A percentile compares a stretch with the other conserved stretches of the same genome.
These are phyloP conservation scores for Bryconaethiops microstoma DNA, from an alignment of 2,797 vertebrate genomes.

Conservation along the genomic window DNA sequence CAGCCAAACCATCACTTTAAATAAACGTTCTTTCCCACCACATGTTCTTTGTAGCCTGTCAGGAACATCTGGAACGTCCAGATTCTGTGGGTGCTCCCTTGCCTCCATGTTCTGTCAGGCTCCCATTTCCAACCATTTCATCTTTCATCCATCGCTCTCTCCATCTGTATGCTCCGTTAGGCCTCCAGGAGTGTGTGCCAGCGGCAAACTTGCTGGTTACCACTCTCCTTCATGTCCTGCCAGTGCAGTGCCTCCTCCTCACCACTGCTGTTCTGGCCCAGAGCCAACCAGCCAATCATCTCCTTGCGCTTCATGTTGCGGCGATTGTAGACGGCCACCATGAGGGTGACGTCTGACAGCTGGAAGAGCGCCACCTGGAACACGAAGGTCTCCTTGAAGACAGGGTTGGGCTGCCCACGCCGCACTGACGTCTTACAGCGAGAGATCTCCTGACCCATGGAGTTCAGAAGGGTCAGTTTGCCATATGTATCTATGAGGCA, in stretches of 20 bases:
- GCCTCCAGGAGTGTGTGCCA: slow-evolving; percentile 94
- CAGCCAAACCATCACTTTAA: too few species aligned
- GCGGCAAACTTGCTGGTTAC: slow-evolving; percentile 88
- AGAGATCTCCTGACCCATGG: slow-evolving; percentile 92
- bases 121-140: too few species aligned
- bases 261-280: slow-evolving; percentile 94
- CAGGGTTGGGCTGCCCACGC: slow-evolving; percentile 91
- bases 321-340: slow-evolving; percentile 91
- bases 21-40: too few species aligned
- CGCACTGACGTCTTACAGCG: slow-evolving; percentile 93
- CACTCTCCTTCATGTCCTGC: slow-evolving; percentile 91
- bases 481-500: slow-evolving; percentile 88
- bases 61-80: too few species aligned
- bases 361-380: slow-evolving; percentile 98
- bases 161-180: slow-evolving; percentile 58
- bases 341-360: slow-evolving; percentile 92
- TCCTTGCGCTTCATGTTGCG: slow-evolving; percentile 96
- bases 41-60: too few species aligned
- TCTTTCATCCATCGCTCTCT: too few species aligned
- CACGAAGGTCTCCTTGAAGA: slow-evolving; percentile 97
- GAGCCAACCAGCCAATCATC: slow-evolving; percentile 94
- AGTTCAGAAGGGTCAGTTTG: slow-evolving; percentile 92
- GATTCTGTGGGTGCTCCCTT: too few species aligned
- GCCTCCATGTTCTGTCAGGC: too few species aligned
- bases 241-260: slow-evolving; percentile 92